Evolutionary conservation across 2,888 invertebrate genomes (phyloP).

Genomic region (Pomacea canaliculata): DNA sequence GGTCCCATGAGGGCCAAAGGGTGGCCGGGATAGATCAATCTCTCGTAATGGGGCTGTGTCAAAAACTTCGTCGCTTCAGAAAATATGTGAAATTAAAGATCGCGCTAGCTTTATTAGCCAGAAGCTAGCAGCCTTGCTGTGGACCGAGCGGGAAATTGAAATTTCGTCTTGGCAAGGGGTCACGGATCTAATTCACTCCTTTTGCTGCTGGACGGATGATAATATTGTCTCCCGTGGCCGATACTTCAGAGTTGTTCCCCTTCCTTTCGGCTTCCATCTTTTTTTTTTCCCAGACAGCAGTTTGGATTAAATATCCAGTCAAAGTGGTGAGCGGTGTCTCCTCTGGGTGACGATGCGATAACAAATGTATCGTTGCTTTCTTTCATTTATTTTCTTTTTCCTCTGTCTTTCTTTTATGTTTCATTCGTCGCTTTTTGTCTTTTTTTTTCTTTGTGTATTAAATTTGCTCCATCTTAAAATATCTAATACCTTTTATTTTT

Average conservation of each 20-base stretch:
- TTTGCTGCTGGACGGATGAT: conserved; percentile 5
- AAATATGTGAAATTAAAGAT: conserved; percentile 30
- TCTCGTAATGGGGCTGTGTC: conserved; percentile 26
- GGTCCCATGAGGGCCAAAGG: conserved; percentile 1
- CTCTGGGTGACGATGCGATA: too few species aligned
- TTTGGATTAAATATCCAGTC: too few species aligned
- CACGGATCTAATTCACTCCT: conserved; percentile 20
- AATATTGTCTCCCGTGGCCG: conserved; percentile 14
- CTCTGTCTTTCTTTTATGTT: too few species aligned
- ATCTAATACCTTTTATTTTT: too few species aligned
- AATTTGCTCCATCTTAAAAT: too few species aligned
- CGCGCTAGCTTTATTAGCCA: conserved; percentile 25
- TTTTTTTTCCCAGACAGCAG: too few species aligned
- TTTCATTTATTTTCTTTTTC: too few species aligned
- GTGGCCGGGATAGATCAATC: conserved; percentile 21
- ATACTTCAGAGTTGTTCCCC: background rate
- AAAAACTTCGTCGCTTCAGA: conserved; percentile 27
- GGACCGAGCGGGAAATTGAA: conserved; percentile 27
- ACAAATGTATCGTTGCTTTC: too few species aligned
- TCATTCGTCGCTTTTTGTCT: too few species aligned
- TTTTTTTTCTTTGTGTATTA: too few species aligned
- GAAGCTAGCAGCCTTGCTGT: background rate
- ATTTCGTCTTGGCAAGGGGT: conserved; percentile 18
- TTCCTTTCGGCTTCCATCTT: background rate
- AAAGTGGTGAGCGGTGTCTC: too few species aligned